Base-by-base conservation (phyloP, 2,113 vertebrate species). In the Hippocampus mohnikei region DNA sequence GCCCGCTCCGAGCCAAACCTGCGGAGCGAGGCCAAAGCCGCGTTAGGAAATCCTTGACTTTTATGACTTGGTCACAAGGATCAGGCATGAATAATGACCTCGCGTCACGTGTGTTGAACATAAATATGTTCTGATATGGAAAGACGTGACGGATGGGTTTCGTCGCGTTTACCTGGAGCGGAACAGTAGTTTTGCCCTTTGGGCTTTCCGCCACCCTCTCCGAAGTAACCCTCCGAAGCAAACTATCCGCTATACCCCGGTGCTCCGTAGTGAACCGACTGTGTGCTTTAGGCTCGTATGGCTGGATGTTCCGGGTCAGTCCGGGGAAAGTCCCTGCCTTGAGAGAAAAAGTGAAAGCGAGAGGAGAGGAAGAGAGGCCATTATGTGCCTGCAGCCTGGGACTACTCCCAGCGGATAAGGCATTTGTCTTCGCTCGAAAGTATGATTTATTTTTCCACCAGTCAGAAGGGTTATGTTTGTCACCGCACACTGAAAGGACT, bases 401-500 rank as follows among this genome's bases (percentile, higher is more conserved):
- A 86, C 85, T 78, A 84, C 81, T 91, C 90, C 88, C 90, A 82
- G 15, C 53, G 90, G 88, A 88, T 81, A 78, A 87, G 82, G 88
- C 87, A 90, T 90, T 90, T 91, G 88, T 91, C 90, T 88, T 90
- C 88, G 89, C 88, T 88, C 81, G 82, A 91, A 90, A 90, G 80
- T 90, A 89, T 89, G 90, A 91, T 91, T 90, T 91, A 90, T 91
- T 90, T 90, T 91, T 88, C 87, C 82, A 82, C 50, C 81, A 86
- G 83, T 88, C 85, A 85, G 79, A 85, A 81, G 85, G 88, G 85
- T 89, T 88, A 79, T 88, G 88, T 91, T 90, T 90, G 88, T 89
- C 90, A 86, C 86, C 76, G 74, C 81, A 73, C 78, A 78, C 82
- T 83, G 85, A 86, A 87, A 89, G 73, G 85, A 83, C 82, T 85